A percentile compares a stretch with the other conserved stretches of the same genome.
phyloP scores from a whole-genome alignment of 2,113 vertebrate genomes.

The Chaetops frenatus region DNA sequence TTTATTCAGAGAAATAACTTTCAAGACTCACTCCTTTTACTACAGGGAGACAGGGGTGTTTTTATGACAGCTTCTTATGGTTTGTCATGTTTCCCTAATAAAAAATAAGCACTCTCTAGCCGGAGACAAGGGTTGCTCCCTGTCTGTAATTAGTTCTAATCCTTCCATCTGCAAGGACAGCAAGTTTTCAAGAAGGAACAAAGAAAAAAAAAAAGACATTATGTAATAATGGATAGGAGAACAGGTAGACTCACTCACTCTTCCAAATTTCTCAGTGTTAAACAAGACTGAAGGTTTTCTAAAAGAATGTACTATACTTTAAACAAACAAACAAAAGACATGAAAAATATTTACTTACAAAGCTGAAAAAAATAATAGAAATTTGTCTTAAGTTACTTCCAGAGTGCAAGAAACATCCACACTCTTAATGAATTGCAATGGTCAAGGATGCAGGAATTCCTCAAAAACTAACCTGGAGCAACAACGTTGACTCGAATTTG shows the following conservation, averaged over 20 bases:
- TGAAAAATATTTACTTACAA: not conserved
- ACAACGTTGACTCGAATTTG: conserved; percentile 88
- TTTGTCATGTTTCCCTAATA: not conserved
- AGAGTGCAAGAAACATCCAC: not conserved
- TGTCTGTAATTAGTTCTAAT: not conserved
- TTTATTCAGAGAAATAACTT: not conserved
- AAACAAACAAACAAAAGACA: not conserved
- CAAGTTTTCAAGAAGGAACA: not conserved
- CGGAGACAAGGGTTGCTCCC: not conserved
- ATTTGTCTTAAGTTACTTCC: not conserved
- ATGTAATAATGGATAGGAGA: not conserved
- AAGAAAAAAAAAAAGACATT: not conserved
- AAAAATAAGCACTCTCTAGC: not conserved
- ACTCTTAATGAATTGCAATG: not conserved
- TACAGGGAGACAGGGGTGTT: not conserved
- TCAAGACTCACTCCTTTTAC: not conserved
- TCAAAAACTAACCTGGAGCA: conserved; percentile 83
- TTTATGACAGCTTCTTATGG: not conserved
- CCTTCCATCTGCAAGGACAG: not conserved
- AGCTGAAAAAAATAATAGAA: not conserved
- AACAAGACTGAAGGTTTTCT: not conserved
- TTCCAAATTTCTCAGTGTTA: not conserved
- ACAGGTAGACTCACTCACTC: not conserved
- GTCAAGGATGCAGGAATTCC: not conserved
- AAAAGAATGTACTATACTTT: not conserved